A percentile compares a stretch with the other conserved stretches of the same genome.
These are phyloP conservation scores for Zonitis immaculata DNA, from an alignment of 2,888 invertebrate species.

Conservation along the genomic window DNA sequence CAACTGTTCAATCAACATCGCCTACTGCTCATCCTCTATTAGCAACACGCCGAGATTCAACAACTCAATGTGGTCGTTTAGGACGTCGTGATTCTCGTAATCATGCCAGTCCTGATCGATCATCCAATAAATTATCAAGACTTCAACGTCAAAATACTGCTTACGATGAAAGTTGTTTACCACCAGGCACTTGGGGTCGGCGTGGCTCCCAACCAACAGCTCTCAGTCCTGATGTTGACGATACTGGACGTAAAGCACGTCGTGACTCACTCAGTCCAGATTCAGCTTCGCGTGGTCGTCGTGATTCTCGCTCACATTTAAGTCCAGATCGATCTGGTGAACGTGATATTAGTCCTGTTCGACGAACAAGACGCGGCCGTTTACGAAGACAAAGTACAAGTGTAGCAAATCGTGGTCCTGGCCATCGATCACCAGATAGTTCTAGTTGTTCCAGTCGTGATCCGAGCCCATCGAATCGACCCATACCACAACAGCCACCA, in stretches of 20 bases:
- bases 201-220: conserved; percentile 78
- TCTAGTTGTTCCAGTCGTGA: conserved; percentile 80
- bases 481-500: conserved; percentile 47
- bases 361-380: conserved; percentile 64
- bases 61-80: conserved; percentile 71
- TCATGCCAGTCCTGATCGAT: conserved; percentile 63
- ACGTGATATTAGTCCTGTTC: conserved; percentile 72
- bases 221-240: conserved; percentile 73
- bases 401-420: conserved; percentile 52
- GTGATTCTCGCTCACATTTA: conserved; percentile 73
- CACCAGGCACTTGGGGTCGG: conserved; percentile 59
- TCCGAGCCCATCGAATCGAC: conserved; percentile 72
- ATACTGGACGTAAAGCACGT: conserved; percentile 66
- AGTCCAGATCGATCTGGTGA: conserved; percentile 74
- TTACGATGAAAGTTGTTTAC: conserved; percentile 78
- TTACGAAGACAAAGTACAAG: conserved; percentile 77
- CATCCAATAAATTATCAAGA: conserved; percentile 49
- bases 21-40: conserved; percentile 53
- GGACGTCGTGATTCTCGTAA: conserved; percentile 64
- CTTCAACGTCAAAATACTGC: conserved; percentile 84
- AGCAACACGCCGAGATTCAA: conserved; percentile 68
- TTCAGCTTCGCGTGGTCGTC: conserved; percentile 69
- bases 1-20: conserved; percentile 56
- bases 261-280: conserved; percentile 88
- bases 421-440: conserved; percentile 61